Evolutionary conservation across 2,113 vertebrate genomes (phyloP).

Genomic region (Megatriorchis doriae): DNA sequence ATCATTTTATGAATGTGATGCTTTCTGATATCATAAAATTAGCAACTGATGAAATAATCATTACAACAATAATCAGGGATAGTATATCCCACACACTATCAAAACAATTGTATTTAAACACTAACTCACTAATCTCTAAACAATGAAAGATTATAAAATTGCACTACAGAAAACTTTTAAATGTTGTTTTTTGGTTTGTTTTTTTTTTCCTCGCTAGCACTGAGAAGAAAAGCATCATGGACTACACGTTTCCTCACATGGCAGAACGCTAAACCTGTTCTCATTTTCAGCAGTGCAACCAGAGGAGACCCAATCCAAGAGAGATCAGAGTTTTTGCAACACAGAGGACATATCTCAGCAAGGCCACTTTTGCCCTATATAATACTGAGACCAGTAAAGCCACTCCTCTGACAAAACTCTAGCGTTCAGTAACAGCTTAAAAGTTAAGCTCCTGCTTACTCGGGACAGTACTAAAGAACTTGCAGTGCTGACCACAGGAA

Average conservation of each 20-base stretch:
- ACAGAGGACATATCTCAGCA: neutral
- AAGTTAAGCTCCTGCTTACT: neutral
- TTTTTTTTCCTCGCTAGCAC: neutral
- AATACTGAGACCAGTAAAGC: neutral
- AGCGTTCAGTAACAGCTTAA: neutral
- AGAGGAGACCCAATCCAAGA: neutral
- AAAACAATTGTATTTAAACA: neutral
- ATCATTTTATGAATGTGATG: neutral
- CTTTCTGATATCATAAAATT: neutral
- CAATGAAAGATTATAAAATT: neutral
- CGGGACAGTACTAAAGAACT: neutral
- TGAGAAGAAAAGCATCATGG: neutral
- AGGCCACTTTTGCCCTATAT: neutral
- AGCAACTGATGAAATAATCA: neutral
- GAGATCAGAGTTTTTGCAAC: neutral
- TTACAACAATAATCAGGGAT: neutral
- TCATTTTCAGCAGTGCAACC: neutral
- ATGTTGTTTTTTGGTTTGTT: neutral
- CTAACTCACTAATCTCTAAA: neutral
- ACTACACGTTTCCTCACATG: rapidly evolving
- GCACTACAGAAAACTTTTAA: neutral
- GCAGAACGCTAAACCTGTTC: neutral
- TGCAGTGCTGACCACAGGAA: neutral
- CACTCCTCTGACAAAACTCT: neutral
- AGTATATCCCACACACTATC: neutral